phyloP scores from a whole-genome alignment of 2,888 invertebrate species.

The Ochropacha duplaris region DNA sequence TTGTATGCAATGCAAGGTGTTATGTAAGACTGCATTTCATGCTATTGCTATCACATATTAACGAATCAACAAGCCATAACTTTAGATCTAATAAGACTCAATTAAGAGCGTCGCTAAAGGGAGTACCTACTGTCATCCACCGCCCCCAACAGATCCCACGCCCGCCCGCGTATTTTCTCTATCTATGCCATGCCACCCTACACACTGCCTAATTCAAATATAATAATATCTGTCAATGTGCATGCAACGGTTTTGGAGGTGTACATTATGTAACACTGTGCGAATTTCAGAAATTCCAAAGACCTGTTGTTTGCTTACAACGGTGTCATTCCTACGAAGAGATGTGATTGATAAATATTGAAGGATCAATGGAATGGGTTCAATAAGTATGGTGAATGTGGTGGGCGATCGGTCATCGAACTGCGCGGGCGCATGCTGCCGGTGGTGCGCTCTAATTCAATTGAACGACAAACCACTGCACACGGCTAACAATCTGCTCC shows the following conservation, averaged over 20 bases:
- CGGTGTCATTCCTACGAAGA: conserved; percentile 66
- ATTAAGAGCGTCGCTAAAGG: conserved; percentile 25
- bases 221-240: conserved; percentile 16
- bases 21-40: conserved; percentile 24
- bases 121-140: conserved; percentile 36
- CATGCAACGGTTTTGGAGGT: background rate
- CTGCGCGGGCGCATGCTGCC: conserved; percentile 77
- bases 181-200: conserved; percentile 42
- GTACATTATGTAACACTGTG: too few relatives aligned
- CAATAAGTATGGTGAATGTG: conserved; percentile 68
- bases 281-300: conserved; percentile 2
- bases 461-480: conserved; percentile 75
- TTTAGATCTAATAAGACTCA: conserved; percentile 20
- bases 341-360: conserved; percentile 65
- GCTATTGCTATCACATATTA: conserved; percentile 16
- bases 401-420: conserved; percentile 82
- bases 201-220: conserved; percentile 40
- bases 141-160: conserved; percentile 47
- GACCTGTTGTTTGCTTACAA: conserved; percentile 40
- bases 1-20: conserved; percentile 20
- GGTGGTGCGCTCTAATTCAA: conserved; percentile 77
- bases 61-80: conserved; percentile 19
- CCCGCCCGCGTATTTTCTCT: conserved; percentile 35
- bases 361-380: conserved; percentile 77
- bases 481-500: conserved; percentile 53